Percentiles rank a stretch among this genome's conserved stretches.
Conservation (phyloP, 2,113 vertebrate genomes). For the Petaurus breviceps region DNA sequence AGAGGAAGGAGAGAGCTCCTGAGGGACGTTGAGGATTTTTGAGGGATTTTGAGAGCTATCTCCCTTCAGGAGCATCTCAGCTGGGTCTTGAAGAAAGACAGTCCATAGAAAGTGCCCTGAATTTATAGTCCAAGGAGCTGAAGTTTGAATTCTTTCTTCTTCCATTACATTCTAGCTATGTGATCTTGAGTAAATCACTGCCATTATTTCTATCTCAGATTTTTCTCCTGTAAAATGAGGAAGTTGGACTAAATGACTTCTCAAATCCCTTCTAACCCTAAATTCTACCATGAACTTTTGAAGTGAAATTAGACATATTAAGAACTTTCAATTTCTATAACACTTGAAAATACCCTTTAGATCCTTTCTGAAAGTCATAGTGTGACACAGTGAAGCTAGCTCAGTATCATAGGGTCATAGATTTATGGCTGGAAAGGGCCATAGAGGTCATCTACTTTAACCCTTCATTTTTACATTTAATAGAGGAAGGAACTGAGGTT, state of each 20-base stretch:
- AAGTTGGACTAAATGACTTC: not conserved
- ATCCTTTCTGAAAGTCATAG: not conserved
- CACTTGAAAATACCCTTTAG: not conserved
- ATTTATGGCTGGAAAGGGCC: not conserved
- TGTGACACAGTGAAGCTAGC: not conserved
- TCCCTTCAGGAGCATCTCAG: not conserved
- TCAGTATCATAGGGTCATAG: not conserved
- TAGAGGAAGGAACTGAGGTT: not conserved
- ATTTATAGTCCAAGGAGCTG: not conserved
- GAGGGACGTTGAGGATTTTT: too few relatives aligned
- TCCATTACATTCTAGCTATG: not conserved
- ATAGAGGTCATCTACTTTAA: not conserved
- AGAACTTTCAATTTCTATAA: not conserved
- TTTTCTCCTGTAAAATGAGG: not conserved
- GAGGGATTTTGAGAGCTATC: not conserved
- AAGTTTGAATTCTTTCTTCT: not conserved
- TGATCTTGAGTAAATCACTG: not conserved
- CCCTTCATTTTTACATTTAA: not conserved
- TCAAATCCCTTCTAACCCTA: not conserved
- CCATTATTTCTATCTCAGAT: not conserved
- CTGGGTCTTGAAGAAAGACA: not conserved
- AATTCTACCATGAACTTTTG: not conserved
- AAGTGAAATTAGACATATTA: not conserved
- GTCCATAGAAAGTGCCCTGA: not conserved
- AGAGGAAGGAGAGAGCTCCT: not conserved